Base-by-base conservation (phyloP, 2,888 invertebrate species). In the Hydraecia micacea region DNA sequence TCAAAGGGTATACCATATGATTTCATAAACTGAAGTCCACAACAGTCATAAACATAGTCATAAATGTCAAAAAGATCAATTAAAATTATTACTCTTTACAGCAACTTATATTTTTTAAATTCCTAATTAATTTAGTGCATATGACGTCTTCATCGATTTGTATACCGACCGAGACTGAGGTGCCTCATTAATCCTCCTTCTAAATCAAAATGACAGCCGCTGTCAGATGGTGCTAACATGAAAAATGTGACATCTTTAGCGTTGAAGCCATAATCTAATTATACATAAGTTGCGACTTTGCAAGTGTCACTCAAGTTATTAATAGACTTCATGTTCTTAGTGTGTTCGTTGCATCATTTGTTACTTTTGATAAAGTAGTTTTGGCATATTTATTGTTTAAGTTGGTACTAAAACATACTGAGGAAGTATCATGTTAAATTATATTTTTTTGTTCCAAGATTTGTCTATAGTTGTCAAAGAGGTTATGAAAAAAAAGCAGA, bases 171-270 rank as follows among this genome's bases (percentile, higher is more conserved):
- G 21, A 69, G 67, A 52, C 77, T 25, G 32, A 42, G n/a, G 58
- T 49, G 60, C 52, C 49, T 28, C 75, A 81, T 77, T 70, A 75
- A 75, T 81, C 49, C 46, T 71, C 58, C 63, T 9, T 55, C 42
- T 84, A 66, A 77, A 81, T 75, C 71, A 77, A 72, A 76, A 69
- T 81, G 84, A 81, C 85, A 84, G 77, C 62, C 0, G 77, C 77
- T 84, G 84, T 78, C 78, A 75, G 63, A 66, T 49, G 68, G 68
- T 82, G 79, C 71, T 72, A 79, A 82, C 66, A 78, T 82, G 82
- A 83, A 85, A 85, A 85, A 86, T 73, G 62, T 70, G 5, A 66
- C 75, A 68, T 79, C 77, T 85, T 83, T 83, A 83, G 58, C 79
- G 36, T 52, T 39, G 67, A 71, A 75, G 73, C 62, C 60, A 67